Conservation (phyloP, 2,888 invertebrate genomes). For the Cantharis rustica region DNA sequence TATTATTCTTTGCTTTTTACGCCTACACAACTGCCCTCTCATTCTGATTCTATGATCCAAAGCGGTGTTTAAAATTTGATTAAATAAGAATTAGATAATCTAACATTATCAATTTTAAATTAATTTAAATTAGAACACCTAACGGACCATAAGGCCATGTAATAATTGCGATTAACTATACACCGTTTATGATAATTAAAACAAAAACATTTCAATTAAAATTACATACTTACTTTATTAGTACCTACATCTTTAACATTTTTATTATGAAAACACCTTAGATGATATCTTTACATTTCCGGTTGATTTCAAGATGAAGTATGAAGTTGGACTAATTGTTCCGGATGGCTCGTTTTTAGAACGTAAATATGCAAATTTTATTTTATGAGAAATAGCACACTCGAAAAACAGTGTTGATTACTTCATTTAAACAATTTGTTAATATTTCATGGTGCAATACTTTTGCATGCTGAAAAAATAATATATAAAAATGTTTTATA, state of each 20-base stretch:
- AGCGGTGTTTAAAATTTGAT: neutral
- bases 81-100: neutral
- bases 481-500: neutral
- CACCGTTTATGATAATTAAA: neutral
- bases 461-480: conserved; percentile 5
- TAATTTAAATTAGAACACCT: neutral
- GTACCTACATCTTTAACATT: neutral
- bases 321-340: conserved; percentile 37
- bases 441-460: conserved; percentile 40
- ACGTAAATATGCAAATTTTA: conserved; percentile 43
- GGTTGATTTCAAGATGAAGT: conserved; percentile 33
- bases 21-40: neutral
- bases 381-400: conserved; percentile 36
- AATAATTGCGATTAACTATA: neutral
- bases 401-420: conserved; percentile 37
- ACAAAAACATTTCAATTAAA: neutral
- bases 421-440: conserved; percentile 38
- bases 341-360: conserved; percentile 46
- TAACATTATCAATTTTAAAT: neutral
- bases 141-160: neutral
- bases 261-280: neutral
- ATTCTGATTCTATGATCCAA: neutral
- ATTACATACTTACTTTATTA: neutral
- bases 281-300: conserved; percentile 27
- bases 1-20: neutral